Percentiles rank a stretch among this genome's conserved stretches.
phyloP scores from a whole-genome alignment of 2,113 vertebrate species.

The Diglossa brunneiventris region DNA sequence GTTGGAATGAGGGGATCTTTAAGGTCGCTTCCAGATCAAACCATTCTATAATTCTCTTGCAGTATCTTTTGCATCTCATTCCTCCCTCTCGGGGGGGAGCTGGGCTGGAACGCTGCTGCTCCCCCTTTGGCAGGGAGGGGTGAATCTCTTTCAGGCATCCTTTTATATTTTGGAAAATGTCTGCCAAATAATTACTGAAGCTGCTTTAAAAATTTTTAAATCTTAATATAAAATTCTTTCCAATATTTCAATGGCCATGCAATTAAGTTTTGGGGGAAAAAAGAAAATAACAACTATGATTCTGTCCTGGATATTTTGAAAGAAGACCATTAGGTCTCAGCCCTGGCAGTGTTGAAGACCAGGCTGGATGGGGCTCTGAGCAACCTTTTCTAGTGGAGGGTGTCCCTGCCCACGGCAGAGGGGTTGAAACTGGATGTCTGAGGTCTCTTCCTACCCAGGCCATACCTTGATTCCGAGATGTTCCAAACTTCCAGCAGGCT shows the following conservation, averaged over 20 bases:
- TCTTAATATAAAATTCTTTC: not conserved
- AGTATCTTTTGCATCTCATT: not conserved
- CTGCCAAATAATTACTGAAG: not conserved
- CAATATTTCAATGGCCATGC: not conserved
- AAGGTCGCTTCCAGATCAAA: not conserved
- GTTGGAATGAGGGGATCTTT: not conserved
- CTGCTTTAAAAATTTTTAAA: not conserved
- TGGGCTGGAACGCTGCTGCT: not conserved
- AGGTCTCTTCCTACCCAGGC: not conserved
- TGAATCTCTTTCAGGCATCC: not conserved
- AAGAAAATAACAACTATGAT: not conserved
- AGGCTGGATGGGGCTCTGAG: not conserved
- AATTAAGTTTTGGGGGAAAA: not conserved
- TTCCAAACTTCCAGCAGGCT: fast-evolving
- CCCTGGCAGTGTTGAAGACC: not conserved
- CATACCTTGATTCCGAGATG: not conserved
- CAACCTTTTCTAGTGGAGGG: not conserved
- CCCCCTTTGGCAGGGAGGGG: fast-evolving
- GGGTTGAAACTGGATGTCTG: not conserved
- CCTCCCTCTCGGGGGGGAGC: not conserved
- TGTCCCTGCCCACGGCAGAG: not conserved
- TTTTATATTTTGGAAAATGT: not conserved
- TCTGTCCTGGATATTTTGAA: not conserved
- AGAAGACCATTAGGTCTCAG: not conserved
- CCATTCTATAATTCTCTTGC: not conserved